phyloP scores from a whole-genome alignment of 2,113 vertebrate genomes.

The Aphyosemion australe region DNA sequence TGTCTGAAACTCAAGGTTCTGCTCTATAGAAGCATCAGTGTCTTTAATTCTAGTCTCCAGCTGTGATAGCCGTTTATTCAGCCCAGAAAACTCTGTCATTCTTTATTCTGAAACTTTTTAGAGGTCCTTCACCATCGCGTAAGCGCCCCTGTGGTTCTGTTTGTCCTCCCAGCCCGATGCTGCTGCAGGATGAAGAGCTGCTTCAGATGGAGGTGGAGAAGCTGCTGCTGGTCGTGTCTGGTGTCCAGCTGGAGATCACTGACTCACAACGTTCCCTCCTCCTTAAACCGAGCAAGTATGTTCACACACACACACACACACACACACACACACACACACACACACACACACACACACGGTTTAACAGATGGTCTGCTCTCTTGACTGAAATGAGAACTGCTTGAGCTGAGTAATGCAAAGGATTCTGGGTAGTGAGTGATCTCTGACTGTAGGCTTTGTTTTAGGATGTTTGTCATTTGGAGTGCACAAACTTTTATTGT shows the following conservation, averaged over 20 bases:
- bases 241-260: conserved; percentile 23
- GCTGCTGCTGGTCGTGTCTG: conserved; percentile 45
- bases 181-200: conserved; percentile 48
- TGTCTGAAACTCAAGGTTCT: too few species aligned
- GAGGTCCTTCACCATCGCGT: neutral
- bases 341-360: too few species aligned
- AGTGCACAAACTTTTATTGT: too few species aligned
- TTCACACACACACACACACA: neutral
- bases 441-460: too few species aligned
- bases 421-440: too few species aligned
- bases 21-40: too few species aligned
- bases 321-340: too few species aligned
- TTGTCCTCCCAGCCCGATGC: neutral
- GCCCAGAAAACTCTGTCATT: neutral
- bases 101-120: neutral
- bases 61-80: neutral
- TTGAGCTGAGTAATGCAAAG: too few species aligned
- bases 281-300: conserved; percentile 60
- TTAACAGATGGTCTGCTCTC: too few species aligned
- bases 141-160: too few species aligned
- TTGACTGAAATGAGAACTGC: too few species aligned
- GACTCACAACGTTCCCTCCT: conserved; percentile 15
- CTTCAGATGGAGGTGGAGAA: conserved; percentile 59
- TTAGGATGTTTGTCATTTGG: too few species aligned
- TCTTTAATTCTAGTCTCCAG: neutral